A percentile compares a stretch with the other conserved stretches of the same genome.
phyloP scores from a whole-genome alignment of 1,140 invertebrate genomes.

The Lepidurus apus region DNA sequence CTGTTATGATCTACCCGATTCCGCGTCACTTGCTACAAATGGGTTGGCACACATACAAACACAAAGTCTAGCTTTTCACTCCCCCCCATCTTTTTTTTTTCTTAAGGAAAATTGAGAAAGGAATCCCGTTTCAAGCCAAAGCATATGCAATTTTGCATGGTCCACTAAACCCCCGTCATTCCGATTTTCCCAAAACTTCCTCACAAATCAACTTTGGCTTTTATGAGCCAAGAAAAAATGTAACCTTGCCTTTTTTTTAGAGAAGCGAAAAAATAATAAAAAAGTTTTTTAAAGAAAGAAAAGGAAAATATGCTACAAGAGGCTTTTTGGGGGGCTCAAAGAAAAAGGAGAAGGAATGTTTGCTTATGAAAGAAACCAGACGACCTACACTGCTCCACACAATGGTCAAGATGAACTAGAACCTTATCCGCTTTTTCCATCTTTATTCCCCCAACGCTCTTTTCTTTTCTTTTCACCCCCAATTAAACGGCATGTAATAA shows the following conservation, averaged over 20 bases:
- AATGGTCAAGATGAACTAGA: too few relatives aligned
- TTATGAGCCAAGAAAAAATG: not conserved
- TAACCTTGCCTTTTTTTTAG: not conserved
- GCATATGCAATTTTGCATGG: slow-evolving; percentile 15
- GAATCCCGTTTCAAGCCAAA: not conserved
- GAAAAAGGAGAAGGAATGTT: not conserved
- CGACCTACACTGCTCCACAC: too few relatives aligned
- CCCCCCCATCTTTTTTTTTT: not conserved
- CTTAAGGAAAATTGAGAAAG: not conserved
- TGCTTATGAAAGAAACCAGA: not conserved
- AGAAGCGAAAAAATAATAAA: not conserved
- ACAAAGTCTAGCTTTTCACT: not conserved
- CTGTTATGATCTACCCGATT: not conserved
- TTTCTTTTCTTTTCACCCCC: too few relatives aligned
- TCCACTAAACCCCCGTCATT: slow-evolving; percentile 13
- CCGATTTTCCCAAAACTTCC: not conserved
- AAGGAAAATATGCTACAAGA: not conserved
- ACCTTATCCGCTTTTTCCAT: too few relatives aligned
- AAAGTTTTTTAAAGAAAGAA: not conserved
- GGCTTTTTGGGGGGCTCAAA: not conserved
- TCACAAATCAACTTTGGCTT: slow-evolving; percentile 19
- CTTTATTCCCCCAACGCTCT: too few relatives aligned
- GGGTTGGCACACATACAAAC: not conserved
- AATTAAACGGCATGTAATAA: too few relatives aligned
- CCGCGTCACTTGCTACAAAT: slow-evolving; percentile 13